Conservation (phyloP, 2,888 invertebrate genomes). For the Dicycla oo region DNA sequence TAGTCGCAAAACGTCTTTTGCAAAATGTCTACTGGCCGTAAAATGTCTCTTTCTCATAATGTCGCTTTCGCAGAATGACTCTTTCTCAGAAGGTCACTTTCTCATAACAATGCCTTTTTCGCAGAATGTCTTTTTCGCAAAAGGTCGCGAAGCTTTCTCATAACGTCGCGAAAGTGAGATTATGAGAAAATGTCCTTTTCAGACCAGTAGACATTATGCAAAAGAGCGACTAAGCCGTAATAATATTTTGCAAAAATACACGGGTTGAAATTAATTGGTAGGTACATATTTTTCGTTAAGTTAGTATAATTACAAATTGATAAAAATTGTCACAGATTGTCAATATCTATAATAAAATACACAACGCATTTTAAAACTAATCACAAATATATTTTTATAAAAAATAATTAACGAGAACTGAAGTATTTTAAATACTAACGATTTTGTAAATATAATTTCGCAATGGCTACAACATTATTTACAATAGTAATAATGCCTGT, state of each 20-base stretch:
- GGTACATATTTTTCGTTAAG: neutral
- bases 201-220: too few species aligned
- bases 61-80: too few species aligned
- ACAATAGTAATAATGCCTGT: conserved; percentile 12
- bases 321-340: conserved; percentile 45
- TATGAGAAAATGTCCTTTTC: too few species aligned
- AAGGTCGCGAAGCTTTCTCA: too few species aligned
- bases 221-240: too few species aligned
- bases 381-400: conserved; percentile 35
- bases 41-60: too few species aligned
- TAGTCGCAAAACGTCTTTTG: too few species aligned
- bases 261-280: neutral
- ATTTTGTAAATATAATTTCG: conserved; percentile 34
- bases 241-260: neutral
- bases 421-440: conserved; percentile 30
- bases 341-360: conserved; percentile 38
- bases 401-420: conserved; percentile 38
- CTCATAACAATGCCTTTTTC: too few species aligned
- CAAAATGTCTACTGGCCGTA: too few species aligned
- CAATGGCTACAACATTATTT: conserved; percentile 16
- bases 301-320: neutral
- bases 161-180: too few species aligned
- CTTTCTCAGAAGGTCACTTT: too few species aligned
- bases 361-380: conserved; percentile 52
- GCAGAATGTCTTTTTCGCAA: too few species aligned